Conservation (phyloP, 2,888 invertebrate species). For the Dynastes maya region DNA sequence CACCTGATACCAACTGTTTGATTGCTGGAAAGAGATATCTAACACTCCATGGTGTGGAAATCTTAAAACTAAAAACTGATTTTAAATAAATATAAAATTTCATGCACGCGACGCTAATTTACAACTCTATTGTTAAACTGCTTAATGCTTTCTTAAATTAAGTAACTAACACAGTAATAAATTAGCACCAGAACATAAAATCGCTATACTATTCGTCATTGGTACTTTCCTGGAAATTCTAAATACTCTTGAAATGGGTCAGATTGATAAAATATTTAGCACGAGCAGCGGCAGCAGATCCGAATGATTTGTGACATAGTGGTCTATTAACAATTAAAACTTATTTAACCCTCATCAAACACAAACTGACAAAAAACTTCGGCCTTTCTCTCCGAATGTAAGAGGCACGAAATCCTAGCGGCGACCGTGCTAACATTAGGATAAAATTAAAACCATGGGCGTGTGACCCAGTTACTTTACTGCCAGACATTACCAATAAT, state of each 20-base stretch:
- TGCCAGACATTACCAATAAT: conserved; percentile 32
- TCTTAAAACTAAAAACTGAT: no score
- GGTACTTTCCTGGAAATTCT: neutral
- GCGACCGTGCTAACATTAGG: conserved; percentile 10
- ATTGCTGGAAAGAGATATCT: no score
- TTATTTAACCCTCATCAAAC: conserved; percentile 43
- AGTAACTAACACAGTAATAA: no score
- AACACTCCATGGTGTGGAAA: no score
- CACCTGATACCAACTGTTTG: no score
- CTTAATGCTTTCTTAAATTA: no score
- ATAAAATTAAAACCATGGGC: conserved; percentile 36
- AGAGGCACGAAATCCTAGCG: conserved; percentile 6
- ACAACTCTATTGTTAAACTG: no score
- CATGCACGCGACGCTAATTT: no score
- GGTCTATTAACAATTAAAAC: conserved; percentile 40
- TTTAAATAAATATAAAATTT: no score
- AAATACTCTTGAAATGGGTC: conserved; percentile 16
- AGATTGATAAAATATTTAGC: conserved; percentile 29
- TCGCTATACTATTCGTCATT: no score
- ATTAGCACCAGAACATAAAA: no score
- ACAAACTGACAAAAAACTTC: conserved; percentile 35
- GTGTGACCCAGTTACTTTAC: conserved; percentile 37
- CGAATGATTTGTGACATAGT: conserved; percentile 21
- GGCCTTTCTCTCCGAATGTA: neutral
- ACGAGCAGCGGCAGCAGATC: conserved; percentile 7